Percentiles rank a stretch among this genome's conserved stretches.
These are phyloP conservation scores for Gopherus evgoodei DNA, from an alignment of 2,113 vertebrate genomes.

Conservation along the genomic window DNA sequence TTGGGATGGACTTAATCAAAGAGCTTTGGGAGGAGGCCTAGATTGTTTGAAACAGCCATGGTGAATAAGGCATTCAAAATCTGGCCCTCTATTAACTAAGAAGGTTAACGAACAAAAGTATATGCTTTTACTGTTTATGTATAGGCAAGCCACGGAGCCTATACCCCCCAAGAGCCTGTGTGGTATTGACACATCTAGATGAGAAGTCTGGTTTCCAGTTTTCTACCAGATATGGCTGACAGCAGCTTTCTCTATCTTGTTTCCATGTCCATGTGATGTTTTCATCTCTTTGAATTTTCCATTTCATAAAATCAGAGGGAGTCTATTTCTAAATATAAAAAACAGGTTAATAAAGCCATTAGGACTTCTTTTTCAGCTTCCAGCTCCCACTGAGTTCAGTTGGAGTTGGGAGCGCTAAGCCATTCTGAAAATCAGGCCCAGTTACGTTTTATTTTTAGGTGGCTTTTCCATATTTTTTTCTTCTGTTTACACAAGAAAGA, in stretches of 20 bases:
- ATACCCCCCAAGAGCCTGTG: background rate
- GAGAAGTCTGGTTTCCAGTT: background rate
- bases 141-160: background rate
- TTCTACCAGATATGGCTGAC: fast-evolving
- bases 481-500: slow-evolving; percentile 2
- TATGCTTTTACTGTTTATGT: background rate
- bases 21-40: background rate
- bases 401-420: background rate
- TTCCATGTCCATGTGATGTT: background rate
- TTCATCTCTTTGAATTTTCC: background rate
- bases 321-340: background rate
- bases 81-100: background rate
- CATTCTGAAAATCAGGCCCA: slow-evolving; percentile 24
- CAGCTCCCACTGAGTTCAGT: background rate
- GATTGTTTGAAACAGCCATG: background rate
- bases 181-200: background rate
- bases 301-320: background rate
- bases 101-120: background rate
- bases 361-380: background rate
- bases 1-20: background rate
- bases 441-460: background rate
- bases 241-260: background rate
- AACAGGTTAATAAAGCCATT: background rate
- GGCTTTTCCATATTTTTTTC: slow-evolving; percentile 16
- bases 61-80: background rate